Percentiles rank a stretch among this genome's conserved stretches.
phyloP scores from a whole-genome alignment of 2,113 vertebrate genomes.

The Odontesthes bonariensis region DNA sequence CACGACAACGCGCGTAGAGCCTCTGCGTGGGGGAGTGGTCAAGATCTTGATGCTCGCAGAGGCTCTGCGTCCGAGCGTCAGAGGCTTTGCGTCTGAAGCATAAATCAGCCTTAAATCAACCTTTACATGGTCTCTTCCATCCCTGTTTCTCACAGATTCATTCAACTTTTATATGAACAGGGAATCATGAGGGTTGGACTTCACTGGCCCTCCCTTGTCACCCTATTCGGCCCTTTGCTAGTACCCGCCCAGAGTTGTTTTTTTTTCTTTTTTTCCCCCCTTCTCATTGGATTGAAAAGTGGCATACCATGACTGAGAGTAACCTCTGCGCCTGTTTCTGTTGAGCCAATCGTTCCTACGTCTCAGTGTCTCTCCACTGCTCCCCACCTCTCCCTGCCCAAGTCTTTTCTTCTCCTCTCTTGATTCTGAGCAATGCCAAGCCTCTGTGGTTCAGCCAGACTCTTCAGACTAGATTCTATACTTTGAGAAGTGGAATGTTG shows the following conservation, averaged over 20 bases:
- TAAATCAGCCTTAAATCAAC: too few relatives aligned
- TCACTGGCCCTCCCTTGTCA: conserved; percentile 57
- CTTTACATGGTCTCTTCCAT: background rate
- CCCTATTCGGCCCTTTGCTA: conserved; percentile 54
- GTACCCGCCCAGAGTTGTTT: conserved; percentile 28
- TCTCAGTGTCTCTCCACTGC: conserved; percentile 52
- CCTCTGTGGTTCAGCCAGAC: conserved; percentile 24
- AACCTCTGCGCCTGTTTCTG: conserved; percentile 67
- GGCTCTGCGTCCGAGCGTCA: too few relatives aligned
- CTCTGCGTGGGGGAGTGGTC: too few relatives aligned
- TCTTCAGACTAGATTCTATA: conserved; percentile 14
- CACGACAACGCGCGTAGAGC: too few relatives aligned
- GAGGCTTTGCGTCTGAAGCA: too few relatives aligned
- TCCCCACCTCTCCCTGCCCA: conserved; percentile 7
- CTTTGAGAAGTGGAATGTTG: conserved; percentile 8
- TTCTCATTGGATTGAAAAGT: conserved; percentile 30
- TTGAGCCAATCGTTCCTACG: conserved; percentile 64
- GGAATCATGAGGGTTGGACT: conserved; percentile 20
- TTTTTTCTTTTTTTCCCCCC: background rate
- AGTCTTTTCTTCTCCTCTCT: conserved; percentile 46
- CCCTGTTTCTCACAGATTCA: conserved; percentile 3
- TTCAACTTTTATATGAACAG: conserved; percentile 44
- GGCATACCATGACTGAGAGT: conserved; percentile 67
- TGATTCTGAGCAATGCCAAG: conserved; percentile 44
- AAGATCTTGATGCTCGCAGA: too few relatives aligned